Conservation (phyloP, 2,888 invertebrate species). For the Drosophila meridionalis region DNA sequence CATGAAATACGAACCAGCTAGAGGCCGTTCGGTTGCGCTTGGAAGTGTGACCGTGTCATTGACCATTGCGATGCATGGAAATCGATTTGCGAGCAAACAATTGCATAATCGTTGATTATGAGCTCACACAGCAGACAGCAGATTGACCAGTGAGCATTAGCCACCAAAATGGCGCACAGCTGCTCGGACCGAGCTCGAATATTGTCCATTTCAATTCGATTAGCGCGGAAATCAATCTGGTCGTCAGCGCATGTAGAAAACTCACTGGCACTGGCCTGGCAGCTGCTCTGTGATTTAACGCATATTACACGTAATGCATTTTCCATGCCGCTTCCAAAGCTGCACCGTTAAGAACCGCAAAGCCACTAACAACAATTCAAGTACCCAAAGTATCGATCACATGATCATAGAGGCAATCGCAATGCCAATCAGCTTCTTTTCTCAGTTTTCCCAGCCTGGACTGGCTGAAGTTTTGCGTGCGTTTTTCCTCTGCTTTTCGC, state of each 20-base stretch:
- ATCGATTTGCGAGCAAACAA: constrained; percentile 61
- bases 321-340: constrained; percentile 56
- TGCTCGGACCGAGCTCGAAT: constrained; percentile 32
- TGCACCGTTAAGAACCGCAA: constrained; percentile 58
- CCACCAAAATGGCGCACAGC: constrained; percentile 48
- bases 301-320: constrained; percentile 73
- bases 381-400: constrained; percentile 57
- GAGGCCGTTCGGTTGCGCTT: neutral
- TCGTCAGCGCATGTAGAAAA: constrained; percentile 53
- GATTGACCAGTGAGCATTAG: constrained; percentile 2
- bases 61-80: constrained; percentile 58
- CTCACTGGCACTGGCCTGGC: constrained; percentile 22
- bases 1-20: constrained; percentile 33
- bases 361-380: constrained; percentile 60
- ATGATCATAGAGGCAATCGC: constrained; percentile 49
- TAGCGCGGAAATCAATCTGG: constrained; percentile 71
- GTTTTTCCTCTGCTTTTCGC: constrained; percentile 6
- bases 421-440: constrained; percentile 52
- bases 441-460: constrained; percentile 25
- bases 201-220: constrained; percentile 67
- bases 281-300: constrained; percentile 68
- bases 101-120: constrained; percentile 68
- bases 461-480: constrained; percentile 49
- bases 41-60: constrained; percentile 45
- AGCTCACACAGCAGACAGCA: constrained; percentile 27